These are phyloP conservation scores for Pedetes capensis DNA, from an alignment of 2,113 vertebrate species.

Conservation along the genomic window DNA sequence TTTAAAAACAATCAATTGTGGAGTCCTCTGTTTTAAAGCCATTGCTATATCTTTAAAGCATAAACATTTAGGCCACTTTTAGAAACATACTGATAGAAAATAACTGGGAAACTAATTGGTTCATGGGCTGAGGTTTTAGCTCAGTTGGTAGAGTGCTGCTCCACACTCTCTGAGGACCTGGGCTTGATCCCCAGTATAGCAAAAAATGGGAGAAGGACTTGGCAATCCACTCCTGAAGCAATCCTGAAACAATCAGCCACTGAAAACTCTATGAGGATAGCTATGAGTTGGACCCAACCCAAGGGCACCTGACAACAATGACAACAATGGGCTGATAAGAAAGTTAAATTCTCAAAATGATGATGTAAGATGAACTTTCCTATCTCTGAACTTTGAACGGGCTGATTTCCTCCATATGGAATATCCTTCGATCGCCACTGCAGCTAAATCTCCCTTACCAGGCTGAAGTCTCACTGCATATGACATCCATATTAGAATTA, in stretches of 20 bases:
- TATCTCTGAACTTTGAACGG: neutral
- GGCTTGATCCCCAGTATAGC: too few species aligned
- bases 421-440: neutral
- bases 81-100: neutral
- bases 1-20: neutral
- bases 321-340: neutral
- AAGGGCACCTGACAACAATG: too few species aligned
- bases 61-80: neutral
- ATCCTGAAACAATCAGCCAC: too few species aligned
- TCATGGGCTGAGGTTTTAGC: too few species aligned
- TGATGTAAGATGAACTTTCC: neutral
- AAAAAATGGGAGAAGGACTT: too few species aligned
- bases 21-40: neutral
- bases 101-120: neutral
- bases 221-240: too few species aligned
- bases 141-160: too few species aligned
- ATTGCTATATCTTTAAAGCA: neutral
- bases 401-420: neutral
- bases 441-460: neutral
- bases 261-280: too few species aligned
- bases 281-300: too few species aligned
- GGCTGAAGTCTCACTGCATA: neutral
- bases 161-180: too few species aligned
- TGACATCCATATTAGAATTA: constrained; percentile 18
- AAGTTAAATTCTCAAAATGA: neutral